Conservation (phyloP, 2,113 vertebrate genomes). For the Ifrita kowaldi region DNA sequence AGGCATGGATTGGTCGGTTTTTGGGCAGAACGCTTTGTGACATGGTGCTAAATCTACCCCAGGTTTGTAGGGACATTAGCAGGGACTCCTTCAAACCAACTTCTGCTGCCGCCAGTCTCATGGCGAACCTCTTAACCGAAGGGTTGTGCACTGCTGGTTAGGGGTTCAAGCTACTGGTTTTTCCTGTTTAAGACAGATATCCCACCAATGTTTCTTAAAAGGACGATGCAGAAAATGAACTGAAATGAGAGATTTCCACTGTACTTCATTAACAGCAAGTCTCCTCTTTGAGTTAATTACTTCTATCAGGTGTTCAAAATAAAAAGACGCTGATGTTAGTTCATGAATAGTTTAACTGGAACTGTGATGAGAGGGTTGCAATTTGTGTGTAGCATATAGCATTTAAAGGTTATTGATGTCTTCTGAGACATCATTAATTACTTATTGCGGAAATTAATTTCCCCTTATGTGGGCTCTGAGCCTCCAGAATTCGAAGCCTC, state of each 20-base stretch:
- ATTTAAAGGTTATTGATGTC: neutral
- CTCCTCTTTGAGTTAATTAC: neutral
- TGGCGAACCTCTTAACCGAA: neutral
- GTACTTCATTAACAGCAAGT: neutral
- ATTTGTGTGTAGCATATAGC: neutral
- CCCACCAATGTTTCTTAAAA: neutral
- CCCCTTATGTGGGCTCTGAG: neutral
- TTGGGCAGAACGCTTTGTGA: neutral
- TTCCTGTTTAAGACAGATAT: neutral
- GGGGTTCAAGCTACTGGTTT: neutral
- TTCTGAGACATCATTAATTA: conserved; percentile 13
- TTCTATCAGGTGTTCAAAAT: neutral
- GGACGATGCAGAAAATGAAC: neutral
- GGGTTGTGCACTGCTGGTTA: neutral
- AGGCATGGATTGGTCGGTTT: neutral
- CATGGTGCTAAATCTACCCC: neutral
- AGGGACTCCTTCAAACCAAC: neutral
- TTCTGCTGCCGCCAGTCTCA: neutral
- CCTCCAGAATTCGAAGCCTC: neutral
- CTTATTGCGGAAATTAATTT: neutral
- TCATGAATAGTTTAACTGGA: neutral
- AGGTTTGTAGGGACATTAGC: neutral
- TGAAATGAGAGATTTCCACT: neutral
- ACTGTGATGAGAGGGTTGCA: neutral
- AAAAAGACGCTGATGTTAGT: neutral